These are phyloP conservation scores for Pocillopora damicornis DNA, from an alignment of 64 coral and sea anemone genomes.

Conservation along the genomic window DNA sequence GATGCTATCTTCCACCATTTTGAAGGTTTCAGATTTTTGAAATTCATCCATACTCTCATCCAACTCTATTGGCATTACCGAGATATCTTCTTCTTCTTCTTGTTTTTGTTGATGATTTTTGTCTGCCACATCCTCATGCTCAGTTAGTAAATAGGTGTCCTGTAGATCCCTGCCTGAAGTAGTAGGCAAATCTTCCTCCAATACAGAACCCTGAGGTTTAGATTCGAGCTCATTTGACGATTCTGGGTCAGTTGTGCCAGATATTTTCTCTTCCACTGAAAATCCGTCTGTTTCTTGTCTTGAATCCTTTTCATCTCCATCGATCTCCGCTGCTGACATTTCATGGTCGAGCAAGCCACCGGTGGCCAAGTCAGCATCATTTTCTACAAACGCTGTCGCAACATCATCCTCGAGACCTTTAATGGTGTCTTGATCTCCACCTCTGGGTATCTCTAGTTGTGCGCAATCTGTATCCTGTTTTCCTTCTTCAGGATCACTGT, in stretches of 20 bases:
- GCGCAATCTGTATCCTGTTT: neutral
- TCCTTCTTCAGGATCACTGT: neutral
- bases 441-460: neutral
- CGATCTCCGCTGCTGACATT: neutral
- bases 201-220: neutral
- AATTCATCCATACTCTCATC: neutral
- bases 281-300: neutral
- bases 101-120: neutral
- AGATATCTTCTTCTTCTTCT: neutral
- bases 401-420: neutral
- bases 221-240: too few species aligned
- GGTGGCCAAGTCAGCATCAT: neutral
- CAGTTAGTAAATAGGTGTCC: neutral
- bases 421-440: constrained; percentile 15
- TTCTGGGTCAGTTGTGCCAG: neutral
- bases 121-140: neutral
- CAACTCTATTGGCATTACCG: neutral
- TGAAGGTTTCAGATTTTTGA: constrained; percentile 22
- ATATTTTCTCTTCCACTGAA: neutral
- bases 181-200: neutral
- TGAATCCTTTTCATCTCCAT: neutral
- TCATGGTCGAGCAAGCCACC: neutral
- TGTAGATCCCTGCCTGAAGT: neutral
- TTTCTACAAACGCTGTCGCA: neutral
- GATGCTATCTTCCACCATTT: neutral